Conservation (phyloP, 2,888 invertebrate species). For the Metopia argyrocephala region DNA sequence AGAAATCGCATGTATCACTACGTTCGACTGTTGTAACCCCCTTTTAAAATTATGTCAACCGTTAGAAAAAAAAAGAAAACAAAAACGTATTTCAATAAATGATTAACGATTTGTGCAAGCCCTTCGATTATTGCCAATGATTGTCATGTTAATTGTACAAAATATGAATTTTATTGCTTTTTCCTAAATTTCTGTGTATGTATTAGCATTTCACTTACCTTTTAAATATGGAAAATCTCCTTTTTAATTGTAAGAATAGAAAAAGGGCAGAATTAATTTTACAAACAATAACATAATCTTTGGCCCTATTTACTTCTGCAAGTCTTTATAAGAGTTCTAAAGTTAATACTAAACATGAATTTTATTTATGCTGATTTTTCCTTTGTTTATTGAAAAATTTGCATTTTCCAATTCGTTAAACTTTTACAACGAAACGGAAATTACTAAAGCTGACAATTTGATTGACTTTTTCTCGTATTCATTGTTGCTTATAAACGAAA, state of each 20-base stretch:
- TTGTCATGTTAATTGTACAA: slow-evolving; percentile 74
- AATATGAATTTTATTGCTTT: slow-evolving; percentile 74
- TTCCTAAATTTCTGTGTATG: slow-evolving; percentile 7
- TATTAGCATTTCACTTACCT: slow-evolving; percentile 30
- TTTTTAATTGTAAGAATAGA: slow-evolving; percentile 32
- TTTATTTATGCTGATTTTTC: slow-evolving; percentile 40
- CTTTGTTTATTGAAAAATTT: slow-evolving; percentile 44
- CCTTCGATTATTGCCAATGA: slow-evolving; percentile 52
- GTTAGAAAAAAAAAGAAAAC: not conserved
- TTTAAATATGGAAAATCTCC: slow-evolving; percentile 25
- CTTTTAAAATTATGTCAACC: slow-evolving; percentile 19
- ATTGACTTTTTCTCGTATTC: slow-evolving; percentile 53
- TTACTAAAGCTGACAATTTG: slow-evolving; percentile 45
- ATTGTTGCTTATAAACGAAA: slow-evolving; percentile 27
- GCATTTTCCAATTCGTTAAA: slow-evolving; percentile 63
- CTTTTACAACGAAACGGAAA: slow-evolving; percentile 47
- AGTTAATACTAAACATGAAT: too few relatives aligned
- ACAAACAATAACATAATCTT: slow-evolving; percentile 28
- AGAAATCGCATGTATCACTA: slow-evolving; percentile 47
- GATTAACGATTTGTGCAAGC: slow-evolving; percentile 56
- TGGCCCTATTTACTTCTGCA: not conserved
- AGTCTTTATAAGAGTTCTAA: not conserved
- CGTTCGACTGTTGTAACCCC: slow-evolving; percentile 24
- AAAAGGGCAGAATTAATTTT: slow-evolving; percentile 55
- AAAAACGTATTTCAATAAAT: not conserved